Evolutionary conservation across 2,888 invertebrate species (phyloP).

Genomic region (Dasypogon diadema): DNA sequence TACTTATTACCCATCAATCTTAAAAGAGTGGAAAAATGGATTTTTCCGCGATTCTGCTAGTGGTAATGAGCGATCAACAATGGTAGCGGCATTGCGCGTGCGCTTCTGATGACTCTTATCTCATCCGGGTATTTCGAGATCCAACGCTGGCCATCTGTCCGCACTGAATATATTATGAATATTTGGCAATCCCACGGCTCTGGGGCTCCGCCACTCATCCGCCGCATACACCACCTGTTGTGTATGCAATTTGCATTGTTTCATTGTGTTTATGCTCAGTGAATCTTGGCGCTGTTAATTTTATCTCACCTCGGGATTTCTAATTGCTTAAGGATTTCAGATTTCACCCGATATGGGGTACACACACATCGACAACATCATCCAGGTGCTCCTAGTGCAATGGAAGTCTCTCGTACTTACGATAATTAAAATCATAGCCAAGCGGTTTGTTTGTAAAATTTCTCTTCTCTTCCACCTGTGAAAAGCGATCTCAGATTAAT

Average conservation of each 20-base stretch:
- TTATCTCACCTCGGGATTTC: constrained; percentile 1
- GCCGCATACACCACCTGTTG: constrained; percentile 24
- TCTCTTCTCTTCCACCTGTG: constrained; percentile 9
- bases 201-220: background rate
- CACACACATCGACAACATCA: background rate
- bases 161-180: constrained; percentile 27
- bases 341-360: background rate
- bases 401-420: background rate
- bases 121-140: background rate
- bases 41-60: constrained; percentile 21
- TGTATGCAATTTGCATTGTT: constrained; percentile 10
- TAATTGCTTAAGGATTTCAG: too few species aligned
- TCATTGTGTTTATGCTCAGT: constrained; percentile 29
- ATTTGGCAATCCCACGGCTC: constrained; percentile 13
- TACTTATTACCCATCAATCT: constrained; percentile 6
- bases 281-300: background rate
- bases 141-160: background rate
- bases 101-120: background rate
- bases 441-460: constrained; percentile 7
- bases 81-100: background rate
- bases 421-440: constrained; percentile 9
- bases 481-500: constrained; percentile 20
- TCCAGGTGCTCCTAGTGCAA: background rate
- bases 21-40: constrained; percentile 2
- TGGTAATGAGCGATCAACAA: background rate